Conservation (phyloP, 2,888 invertebrate species). For the Pammene fasciana region DNA sequence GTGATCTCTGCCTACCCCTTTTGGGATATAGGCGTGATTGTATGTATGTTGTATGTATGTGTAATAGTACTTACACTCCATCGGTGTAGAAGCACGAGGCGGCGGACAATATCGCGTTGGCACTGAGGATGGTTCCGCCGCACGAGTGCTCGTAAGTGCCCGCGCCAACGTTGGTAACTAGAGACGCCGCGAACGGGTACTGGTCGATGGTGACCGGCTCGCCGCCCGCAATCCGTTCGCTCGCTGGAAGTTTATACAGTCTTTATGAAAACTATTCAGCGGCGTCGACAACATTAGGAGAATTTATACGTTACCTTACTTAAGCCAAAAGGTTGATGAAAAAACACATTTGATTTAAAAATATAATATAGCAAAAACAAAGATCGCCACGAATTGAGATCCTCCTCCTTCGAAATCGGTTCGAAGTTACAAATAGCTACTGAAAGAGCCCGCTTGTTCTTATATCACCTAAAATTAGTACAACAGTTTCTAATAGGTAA, state of each 20-base stretch:
- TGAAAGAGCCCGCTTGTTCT: no score
- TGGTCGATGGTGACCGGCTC: constrained; percentile 48
- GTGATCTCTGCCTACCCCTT: no score
- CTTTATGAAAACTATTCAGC: neutral
- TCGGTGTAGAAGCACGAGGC: constrained; percentile 67
- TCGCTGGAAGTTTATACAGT: constrained; percentile 38
- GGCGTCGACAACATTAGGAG: neutral
- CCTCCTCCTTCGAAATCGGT: no score
- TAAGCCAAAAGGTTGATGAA: no score
- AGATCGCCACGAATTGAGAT: no score
- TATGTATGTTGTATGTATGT: neutral
- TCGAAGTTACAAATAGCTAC: no score
- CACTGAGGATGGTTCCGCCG: constrained; percentile 64
- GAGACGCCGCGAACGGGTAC: constrained; percentile 62
- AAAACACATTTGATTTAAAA: no score
- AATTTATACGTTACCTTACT: neutral
- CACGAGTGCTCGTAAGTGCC: constrained; percentile 58
- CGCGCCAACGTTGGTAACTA: constrained; percentile 59
- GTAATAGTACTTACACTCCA: constrained; percentile 53
- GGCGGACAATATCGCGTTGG: constrained; percentile 62
- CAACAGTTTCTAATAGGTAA: no score
- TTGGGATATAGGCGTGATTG: no score
- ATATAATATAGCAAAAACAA: no score
- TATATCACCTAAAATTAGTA: no score
- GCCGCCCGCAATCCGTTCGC: constrained; percentile 65